Conservation (phyloP, 53 echinoderm and acorn worm genomes). For the Hippasteria phrygiana region DNA sequence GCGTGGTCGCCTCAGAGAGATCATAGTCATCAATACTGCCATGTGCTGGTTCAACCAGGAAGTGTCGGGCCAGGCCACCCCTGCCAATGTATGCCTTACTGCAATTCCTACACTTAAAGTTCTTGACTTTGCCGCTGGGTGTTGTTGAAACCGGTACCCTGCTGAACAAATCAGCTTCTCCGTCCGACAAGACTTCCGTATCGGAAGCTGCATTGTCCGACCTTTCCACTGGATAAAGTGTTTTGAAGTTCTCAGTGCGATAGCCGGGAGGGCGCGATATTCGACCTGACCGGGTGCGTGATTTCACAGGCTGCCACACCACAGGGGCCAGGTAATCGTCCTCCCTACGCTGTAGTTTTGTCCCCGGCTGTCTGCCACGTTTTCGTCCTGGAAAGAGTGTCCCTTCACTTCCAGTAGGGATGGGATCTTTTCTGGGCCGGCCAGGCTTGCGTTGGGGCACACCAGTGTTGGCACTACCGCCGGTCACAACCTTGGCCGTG, state of each 20-base stretch:
- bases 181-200: conserved; percentile 69
- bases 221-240: conserved; percentile 62
- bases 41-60: conserved; percentile 72
- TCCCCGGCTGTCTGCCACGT: conserved; percentile 46
- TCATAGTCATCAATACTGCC: conserved; percentile 70
- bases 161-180: background rate
- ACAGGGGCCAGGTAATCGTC: conserved; percentile 33
- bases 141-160: background rate
- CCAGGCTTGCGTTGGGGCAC: background rate
- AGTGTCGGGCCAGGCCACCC: conserved; percentile 81
- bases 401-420: background rate
- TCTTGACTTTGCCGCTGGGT: conserved; percentile 26
- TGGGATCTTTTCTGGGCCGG: conserved; percentile 31
- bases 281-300: conserved; percentile 87
- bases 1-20: background rate
- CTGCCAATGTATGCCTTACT: conserved; percentile 86
- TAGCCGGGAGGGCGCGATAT: conserved; percentile 89
- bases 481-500: conserved; percentile 38
- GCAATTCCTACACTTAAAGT: conserved; percentile 77
- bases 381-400: background rate
- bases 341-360: conserved; percentile 8
- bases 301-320: conserved; percentile 39
- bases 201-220: conserved; percentile 54
- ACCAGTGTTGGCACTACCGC: background rate
- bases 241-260: conserved; percentile 78